phyloP scores from a whole-genome alignment of 2,797 vertebrate genomes.

The Eleutherodactylus coqui region DNA sequence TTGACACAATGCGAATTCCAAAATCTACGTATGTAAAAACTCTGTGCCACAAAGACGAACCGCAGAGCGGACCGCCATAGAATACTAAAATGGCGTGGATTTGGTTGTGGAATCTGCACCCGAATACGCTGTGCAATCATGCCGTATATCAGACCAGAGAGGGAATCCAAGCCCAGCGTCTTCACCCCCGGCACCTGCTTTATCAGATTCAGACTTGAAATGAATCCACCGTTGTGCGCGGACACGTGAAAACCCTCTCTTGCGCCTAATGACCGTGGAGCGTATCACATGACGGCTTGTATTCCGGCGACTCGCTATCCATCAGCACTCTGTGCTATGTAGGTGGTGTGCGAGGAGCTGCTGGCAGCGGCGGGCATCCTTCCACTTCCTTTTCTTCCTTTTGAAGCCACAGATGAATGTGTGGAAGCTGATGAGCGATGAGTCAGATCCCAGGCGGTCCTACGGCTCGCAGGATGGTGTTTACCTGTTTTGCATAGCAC shows the following conservation, averaged over 20 bases:
- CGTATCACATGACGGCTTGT: conserved; percentile 30
- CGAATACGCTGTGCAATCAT: too few species aligned
- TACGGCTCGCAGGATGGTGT: conserved; percentile 62
- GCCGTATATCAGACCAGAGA: too few species aligned
- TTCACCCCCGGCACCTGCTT: neutral
- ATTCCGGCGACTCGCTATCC: neutral
- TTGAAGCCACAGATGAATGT: conserved; percentile 69
- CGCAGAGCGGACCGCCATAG: too few species aligned
- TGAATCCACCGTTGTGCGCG: neutral
- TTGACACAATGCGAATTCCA: too few species aligned
- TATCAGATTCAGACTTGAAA: conserved; percentile 33
- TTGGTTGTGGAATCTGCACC: too few species aligned
- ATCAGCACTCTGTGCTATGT: conserved; percentile 43
- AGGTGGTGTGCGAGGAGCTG: conserved; percentile 50
- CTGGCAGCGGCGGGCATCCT: conserved; percentile 56
- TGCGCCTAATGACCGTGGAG: neutral
- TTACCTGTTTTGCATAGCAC: conserved; percentile 73
- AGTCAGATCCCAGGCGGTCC: conserved; percentile 67
- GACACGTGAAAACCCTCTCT: neutral
- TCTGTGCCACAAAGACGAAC: too few species aligned
- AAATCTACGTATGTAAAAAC: too few species aligned
- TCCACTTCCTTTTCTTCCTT: conserved; percentile 74
- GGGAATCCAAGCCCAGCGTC: neutral
- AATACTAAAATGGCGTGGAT: too few species aligned
- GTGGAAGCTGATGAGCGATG: conserved; percentile 64